Conservation (phyloP, 2,797 vertebrate species). For the Falco novaeseelandiae region DNA sequence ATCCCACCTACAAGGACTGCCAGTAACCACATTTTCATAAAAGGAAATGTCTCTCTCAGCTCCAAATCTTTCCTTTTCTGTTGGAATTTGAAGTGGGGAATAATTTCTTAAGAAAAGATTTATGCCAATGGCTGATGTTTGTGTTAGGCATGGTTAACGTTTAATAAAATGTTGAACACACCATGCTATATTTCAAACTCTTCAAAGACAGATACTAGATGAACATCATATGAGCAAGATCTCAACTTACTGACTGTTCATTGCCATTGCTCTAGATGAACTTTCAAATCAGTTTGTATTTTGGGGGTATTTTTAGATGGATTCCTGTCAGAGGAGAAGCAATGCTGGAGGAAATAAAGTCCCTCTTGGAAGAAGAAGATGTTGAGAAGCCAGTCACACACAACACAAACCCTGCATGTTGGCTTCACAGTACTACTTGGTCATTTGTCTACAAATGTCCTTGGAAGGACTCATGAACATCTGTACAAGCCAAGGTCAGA, state of each 20-base stretch:
- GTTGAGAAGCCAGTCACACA: accelerated
- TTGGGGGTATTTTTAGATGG: background rate
- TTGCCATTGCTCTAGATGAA: background rate
- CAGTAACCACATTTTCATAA: constrained; percentile 58
- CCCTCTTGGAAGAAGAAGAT: background rate
- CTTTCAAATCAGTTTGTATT: background rate
- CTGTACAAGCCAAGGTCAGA: background rate
- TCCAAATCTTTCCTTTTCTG: constrained; percentile 23
- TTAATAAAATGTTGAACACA: background rate
- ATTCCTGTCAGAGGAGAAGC: background rate
- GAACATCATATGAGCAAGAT: background rate
- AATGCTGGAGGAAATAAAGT: background rate
- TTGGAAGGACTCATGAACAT: background rate
- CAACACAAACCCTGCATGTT: accelerated
- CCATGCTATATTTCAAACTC: background rate
- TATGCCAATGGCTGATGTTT: background rate
- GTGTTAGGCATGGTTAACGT: background rate
- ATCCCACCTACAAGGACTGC: constrained; percentile 49
- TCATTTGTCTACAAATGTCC: background rate
- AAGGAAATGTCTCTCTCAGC: constrained; percentile 35
- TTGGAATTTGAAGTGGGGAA: constrained; percentile 14
- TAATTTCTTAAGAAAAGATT: constrained; percentile 29
- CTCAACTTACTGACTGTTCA: background rate
- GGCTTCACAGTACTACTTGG: background rate
- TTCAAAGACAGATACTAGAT: background rate